phyloP scores from a whole-genome alignment of 2,888 invertebrate genomes.

The Platynereis dumerilii region DNA sequence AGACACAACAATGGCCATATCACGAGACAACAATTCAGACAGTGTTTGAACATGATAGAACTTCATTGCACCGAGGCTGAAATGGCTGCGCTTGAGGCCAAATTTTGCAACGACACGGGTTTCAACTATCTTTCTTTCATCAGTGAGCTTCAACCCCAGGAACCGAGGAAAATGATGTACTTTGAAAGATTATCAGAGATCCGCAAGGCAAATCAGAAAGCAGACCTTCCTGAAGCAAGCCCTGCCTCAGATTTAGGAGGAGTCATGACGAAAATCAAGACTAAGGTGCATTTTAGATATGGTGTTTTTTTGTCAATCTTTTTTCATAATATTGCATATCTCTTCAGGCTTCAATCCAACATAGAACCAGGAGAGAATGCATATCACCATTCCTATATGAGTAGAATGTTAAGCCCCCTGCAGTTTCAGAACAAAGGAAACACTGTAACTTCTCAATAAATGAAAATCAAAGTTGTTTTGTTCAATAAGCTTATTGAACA shows the following conservation, averaged over 20 bases:
- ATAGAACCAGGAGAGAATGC: too few species aligned
- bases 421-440: too few species aligned
- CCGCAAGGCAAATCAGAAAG: constrained; percentile 45
- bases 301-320: background rate
- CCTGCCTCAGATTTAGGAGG: constrained; percentile 53
- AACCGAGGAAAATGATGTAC: constrained; percentile 51
- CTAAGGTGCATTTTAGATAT: constrained; percentile 55
- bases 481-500: too few species aligned
- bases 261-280: constrained; percentile 58
- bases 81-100: constrained; percentile 58
- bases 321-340: too few species aligned
- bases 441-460: too few species aligned
- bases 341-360: too few species aligned
- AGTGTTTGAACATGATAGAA: constrained; percentile 59
- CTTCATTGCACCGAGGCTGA: constrained; percentile 54
- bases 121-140: constrained; percentile 61
- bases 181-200: constrained; percentile 52
- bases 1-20: constrained; percentile 63
- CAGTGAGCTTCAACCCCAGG: constrained; percentile 53
- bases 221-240: constrained; percentile 42
- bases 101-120: constrained; percentile 60
- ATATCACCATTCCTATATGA: too few species aligned
- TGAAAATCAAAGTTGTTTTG: too few species aligned
- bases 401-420: too few species aligned
- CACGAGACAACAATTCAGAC: constrained; percentile 59